Conservation (phyloP, 2,888 invertebrate genomes). For the Antheraea assamensis region DNA sequence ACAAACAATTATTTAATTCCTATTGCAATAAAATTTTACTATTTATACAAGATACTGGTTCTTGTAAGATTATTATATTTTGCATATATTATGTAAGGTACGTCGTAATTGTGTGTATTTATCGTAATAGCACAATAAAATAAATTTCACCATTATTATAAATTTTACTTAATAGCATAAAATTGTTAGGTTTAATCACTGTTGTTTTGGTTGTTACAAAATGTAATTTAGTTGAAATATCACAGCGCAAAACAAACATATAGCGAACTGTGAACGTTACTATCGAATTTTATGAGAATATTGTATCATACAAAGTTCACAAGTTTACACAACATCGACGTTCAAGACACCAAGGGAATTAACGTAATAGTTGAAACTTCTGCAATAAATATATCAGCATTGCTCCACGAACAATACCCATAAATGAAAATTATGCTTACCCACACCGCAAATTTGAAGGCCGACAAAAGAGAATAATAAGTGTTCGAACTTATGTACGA, state of each 20-base stretch:
- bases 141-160: neutral
- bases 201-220: neutral
- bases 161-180: neutral
- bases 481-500: conserved; percentile 27
- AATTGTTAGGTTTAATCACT: neutral
- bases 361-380: conserved; percentile 12
- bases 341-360: conserved; percentile 8
- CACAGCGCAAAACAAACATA: neutral
- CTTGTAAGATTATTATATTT: neutral
- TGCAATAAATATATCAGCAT: conserved; percentile 11
- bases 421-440: conserved; percentile 18
- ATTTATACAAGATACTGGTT: neutral
- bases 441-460: conserved; percentile 22
- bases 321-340: conserved; percentile 8
- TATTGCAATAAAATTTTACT: neutral
- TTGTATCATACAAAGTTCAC: conserved; percentile 1
- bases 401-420: conserved; percentile 13
- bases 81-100: neutral
- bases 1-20: neutral
- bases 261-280: neutral
- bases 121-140: neutral
- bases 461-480: conserved; percentile 40
- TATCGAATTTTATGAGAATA: neutral
- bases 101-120: neutral
- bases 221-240: neutral